A percentile compares a stretch with the other conserved stretches of the same genome.
Conservation (phyloP, 2,113 vertebrate genomes). For the Cichladusa arquata region DNA sequence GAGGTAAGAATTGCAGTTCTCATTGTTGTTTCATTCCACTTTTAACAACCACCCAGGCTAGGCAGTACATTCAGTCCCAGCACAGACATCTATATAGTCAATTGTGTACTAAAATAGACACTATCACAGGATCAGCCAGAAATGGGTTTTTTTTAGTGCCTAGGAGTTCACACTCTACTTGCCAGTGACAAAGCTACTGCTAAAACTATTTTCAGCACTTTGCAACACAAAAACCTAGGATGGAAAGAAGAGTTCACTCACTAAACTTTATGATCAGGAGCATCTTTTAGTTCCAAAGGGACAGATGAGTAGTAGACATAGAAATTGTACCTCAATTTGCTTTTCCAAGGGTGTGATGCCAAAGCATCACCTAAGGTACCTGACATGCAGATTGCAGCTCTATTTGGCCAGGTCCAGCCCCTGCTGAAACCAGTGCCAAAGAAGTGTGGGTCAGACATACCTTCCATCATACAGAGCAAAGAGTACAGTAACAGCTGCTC, state of each 20-base stretch:
- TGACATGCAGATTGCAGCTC: rapidly evolving
- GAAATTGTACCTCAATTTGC: not conserved
- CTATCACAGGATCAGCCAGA: not conserved
- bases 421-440: not conserved
- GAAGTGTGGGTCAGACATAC: not conserved
- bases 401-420: not conserved
- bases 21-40: not conserved
- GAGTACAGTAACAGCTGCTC: not conserved
- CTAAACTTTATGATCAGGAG: not conserved
- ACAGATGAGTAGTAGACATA: not conserved
- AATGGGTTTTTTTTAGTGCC: not conserved
- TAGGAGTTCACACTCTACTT: not conserved
- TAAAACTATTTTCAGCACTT: not conserved
- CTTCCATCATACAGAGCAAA: not conserved
- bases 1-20: not conserved
- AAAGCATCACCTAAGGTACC: not conserved
- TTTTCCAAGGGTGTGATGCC: not conserved
- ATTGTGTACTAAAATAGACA: not conserved
- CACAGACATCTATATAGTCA: not conserved
- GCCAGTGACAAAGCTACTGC: not conserved
- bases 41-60: not conserved
- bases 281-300: not conserved
- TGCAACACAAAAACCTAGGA: not conserved
- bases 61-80: not conserved
- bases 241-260: not conserved